Base-by-base conservation (phyloP, 1,140 invertebrate genomes). In the Drosophila obscura region DNA sequence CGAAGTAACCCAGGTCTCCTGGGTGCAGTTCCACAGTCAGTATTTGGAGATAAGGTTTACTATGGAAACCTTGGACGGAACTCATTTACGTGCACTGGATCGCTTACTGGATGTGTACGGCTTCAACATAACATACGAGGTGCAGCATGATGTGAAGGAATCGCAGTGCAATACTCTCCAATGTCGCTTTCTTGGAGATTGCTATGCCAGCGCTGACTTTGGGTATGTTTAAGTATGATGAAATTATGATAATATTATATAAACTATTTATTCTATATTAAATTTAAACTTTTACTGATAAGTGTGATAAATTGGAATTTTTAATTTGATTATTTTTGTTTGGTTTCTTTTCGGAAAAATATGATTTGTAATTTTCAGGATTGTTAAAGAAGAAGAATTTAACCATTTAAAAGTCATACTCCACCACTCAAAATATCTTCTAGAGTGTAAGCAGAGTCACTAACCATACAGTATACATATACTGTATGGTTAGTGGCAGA, bases 61-160 rank as follows among this genome's bases (percentile, higher is more conserved):
- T 4, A 92, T 97, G 45, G 93, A 95, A 64, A 92, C 95, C 19
- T 93, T 96, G 55, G 96, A 96, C 77, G 96, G 97, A 5, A 95
- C 96, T 43, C 96, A 98, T 91, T 92, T 98, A 43, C 93, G 97
- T 1, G 96, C 96, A 0, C 92, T 97, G 44, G 94, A 97, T 74
- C 94, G 95, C 53, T 93, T 98, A 8, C 93, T 97, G 19, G 95
- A 97, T 69, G 96, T 97, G 2, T 97, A 96, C 88, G 97, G 97
- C 6, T 98, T 98, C 93, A 98, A 98, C 91, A 95, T 98, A 71
- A 98, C 97, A 4, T 98, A 97, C 90, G 96, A 97, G 85, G 95
- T 98, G 68, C 90, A 92, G 65, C 88, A 88, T 39, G 84, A 93
- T 9, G 92, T 93, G 16, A 94, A 94, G 72, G 72, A 92, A 2